Evolutionary conservation across 1,140 invertebrate species (phyloP).

Genomic region (Drosophila kohkoa): DNA sequence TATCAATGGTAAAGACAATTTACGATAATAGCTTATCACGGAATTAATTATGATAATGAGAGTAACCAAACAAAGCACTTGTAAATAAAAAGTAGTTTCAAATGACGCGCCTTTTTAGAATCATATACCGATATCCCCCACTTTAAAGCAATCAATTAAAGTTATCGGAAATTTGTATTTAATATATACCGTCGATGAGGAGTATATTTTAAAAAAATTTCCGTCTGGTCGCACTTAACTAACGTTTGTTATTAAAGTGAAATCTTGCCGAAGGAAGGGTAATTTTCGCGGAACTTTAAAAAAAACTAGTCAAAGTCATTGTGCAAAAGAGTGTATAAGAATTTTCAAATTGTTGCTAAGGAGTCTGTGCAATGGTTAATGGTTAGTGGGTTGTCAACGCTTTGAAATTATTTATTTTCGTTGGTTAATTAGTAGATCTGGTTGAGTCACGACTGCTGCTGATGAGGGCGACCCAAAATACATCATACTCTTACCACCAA

Average conservation of each 20-base stretch:
- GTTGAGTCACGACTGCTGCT: slow-evolving; percentile 42
- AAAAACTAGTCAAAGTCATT: slow-evolving; percentile 13
- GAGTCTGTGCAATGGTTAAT: slow-evolving; percentile 42
- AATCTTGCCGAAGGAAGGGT: background rate
- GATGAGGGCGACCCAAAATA: slow-evolving; percentile 32
- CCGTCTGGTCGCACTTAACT: background rate
- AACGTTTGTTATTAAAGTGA: slow-evolving; percentile 32
- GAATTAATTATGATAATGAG: no score
- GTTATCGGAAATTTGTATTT: no score
- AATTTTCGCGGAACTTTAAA: background rate
- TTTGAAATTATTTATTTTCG: background rate
- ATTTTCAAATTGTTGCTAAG: slow-evolving; percentile 5
- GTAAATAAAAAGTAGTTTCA: no score
- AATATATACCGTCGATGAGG: no score
- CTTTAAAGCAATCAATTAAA: no score
- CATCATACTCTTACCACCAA: background rate
- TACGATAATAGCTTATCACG: no score
- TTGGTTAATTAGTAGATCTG: slow-evolving; percentile 35
- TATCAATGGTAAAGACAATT: no score
- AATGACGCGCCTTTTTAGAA: no score
- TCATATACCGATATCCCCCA: no score
- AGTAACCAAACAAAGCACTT: no score
- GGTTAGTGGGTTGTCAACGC: slow-evolving; percentile 22
- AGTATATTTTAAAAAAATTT: no score
- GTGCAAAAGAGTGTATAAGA: slow-evolving; percentile 19